phyloP scores from a whole-genome alignment of 2,888 invertebrate genomes.

The Aleiodes testaceus region DNA sequence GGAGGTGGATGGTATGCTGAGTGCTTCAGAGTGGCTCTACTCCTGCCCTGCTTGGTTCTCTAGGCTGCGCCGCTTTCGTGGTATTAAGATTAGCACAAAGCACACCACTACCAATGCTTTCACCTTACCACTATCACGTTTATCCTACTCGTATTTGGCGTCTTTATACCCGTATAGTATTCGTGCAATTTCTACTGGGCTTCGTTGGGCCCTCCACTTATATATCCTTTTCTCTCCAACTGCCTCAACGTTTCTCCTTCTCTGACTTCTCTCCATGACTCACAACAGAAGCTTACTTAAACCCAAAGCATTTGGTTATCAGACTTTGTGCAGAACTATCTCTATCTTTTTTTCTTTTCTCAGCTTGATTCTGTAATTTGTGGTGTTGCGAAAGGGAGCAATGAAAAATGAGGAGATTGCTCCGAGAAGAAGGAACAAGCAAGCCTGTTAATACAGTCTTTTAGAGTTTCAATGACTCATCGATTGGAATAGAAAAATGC shows the following conservation, averaged over 20 bases:
- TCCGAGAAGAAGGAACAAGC: background rate
- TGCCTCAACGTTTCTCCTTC: slow-evolving; percentile 33
- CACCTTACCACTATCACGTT: slow-evolving; percentile 12
- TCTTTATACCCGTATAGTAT: slow-evolving; percentile 10
- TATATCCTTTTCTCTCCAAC: slow-evolving; percentile 17
- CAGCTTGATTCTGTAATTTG: slow-evolving; percentile 26
- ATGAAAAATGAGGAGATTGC: background rate
- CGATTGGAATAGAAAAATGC: slow-evolving; percentile 32
- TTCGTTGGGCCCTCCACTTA: background rate
- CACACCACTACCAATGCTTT: slow-evolving; percentile 46
- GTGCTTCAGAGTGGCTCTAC: slow-evolving; percentile 59
- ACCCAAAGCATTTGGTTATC: slow-evolving; percentile 39
- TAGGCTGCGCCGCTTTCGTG: slow-evolving; percentile 46
- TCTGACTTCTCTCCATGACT: slow-evolving; percentile 38
- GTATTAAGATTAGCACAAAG: slow-evolving; percentile 68
- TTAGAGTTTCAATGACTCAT: slow-evolving; percentile 34
- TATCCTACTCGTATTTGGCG: slow-evolving; percentile 11
- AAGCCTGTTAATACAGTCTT: slow-evolving; percentile 15
- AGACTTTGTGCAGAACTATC: slow-evolving; percentile 7
- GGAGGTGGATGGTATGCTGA: slow-evolving; percentile 50
- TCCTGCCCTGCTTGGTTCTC: slow-evolving; percentile 45
- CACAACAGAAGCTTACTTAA: slow-evolving; percentile 19
- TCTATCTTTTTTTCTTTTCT: background rate
- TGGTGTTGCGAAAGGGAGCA: slow-evolving; percentile 23
- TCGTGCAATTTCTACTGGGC: slow-evolving; percentile 27